Evolutionary conservation across 2,888 invertebrate species (phyloP).

Genomic region (Catocala fraxini): DNA sequence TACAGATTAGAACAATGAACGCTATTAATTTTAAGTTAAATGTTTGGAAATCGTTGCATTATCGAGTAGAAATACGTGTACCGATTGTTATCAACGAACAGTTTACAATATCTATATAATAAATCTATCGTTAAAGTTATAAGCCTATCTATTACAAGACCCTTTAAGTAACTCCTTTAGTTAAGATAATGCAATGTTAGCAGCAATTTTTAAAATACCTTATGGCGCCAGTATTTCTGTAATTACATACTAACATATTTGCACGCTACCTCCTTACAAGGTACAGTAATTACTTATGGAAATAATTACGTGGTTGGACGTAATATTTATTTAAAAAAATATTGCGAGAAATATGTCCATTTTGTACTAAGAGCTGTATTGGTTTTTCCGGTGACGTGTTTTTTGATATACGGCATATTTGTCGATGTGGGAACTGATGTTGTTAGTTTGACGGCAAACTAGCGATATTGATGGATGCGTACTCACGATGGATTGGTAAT

Average conservation of each 20-base stretch:
- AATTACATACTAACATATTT: constrained; percentile 48
- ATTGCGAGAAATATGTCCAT: not conserved
- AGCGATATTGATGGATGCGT: too few relatives aligned
- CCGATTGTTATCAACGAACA: not conserved
- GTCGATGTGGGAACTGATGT: not conserved
- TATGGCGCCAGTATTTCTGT: constrained; percentile 37
- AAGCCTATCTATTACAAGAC: constrained; percentile 5
- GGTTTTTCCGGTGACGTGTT: not conserved
- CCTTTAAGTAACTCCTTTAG: constrained; percentile 21
- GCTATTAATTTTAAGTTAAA: not conserved
- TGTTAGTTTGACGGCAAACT: too few relatives aligned
- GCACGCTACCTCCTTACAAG: constrained; percentile 48
- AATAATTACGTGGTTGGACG: constrained; percentile 45
- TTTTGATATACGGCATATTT: not conserved
- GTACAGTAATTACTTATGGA: constrained; percentile 36
- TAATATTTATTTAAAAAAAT: constrained; percentile 17
- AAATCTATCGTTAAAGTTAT: constrained; percentile 4
- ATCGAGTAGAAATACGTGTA: not conserved
- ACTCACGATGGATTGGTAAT: too few relatives aligned
- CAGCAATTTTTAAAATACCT: constrained; percentile 29
- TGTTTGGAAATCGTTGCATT: not conserved
- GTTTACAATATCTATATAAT: not conserved
- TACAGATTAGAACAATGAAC: too few relatives aligned
- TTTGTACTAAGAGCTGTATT: not conserved
- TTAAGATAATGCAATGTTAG: constrained; percentile 21